A percentile compares a stretch with the other conserved stretches of the same genome.
These are phyloP conservation scores for Poecile montanus DNA, from an alignment of 2,797 vertebrate genomes.

Conservation along the genomic window DNA sequence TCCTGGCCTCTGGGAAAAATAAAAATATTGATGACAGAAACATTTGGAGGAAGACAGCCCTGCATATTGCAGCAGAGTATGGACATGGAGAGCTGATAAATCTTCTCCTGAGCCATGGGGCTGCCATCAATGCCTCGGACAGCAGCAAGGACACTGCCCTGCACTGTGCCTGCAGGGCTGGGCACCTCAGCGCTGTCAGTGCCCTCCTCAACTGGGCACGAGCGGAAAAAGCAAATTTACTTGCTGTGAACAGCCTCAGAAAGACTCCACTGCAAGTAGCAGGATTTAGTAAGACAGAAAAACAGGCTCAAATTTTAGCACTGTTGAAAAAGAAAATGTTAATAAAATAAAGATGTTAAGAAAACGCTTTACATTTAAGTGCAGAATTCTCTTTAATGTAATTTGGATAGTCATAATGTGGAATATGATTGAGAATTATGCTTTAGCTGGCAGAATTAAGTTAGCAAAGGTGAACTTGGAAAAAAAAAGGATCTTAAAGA, in stretches of 20 bases:
- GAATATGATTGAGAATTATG: background rate
- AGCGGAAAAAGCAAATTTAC: conserved; percentile 73
- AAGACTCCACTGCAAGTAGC: conserved; percentile 82
- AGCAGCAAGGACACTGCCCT: conserved; percentile 80
- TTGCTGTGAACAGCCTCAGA: conserved; percentile 76
- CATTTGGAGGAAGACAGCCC: conserved; percentile 80
- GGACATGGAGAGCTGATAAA: conserved; percentile 70
- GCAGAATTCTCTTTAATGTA: background rate
- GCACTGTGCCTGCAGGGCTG: conserved; percentile 77
- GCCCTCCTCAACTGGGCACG: conserved; percentile 68
- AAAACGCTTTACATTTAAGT: background rate
- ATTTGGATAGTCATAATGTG: background rate
- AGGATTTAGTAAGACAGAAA: conserved; percentile 61
- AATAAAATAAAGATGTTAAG: conserved; percentile 70
- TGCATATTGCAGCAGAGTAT: conserved; percentile 79
- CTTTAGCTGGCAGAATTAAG: background rate
- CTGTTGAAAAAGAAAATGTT: conserved; percentile 84
- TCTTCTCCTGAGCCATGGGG: conserved; percentile 73
- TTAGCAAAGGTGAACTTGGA: background rate
- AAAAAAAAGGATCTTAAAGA: background rate
- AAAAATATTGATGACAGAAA: conserved; percentile 80
- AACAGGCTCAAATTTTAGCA: conserved; percentile 71
- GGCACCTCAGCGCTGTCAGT: conserved; percentile 64
- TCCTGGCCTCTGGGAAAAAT: conserved; percentile 70
- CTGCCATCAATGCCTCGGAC: conserved; percentile 78